These are phyloP conservation scores for Sorex fumeus DNA, from an alignment of 2,113 vertebrate species.

Conservation along the genomic window DNA sequence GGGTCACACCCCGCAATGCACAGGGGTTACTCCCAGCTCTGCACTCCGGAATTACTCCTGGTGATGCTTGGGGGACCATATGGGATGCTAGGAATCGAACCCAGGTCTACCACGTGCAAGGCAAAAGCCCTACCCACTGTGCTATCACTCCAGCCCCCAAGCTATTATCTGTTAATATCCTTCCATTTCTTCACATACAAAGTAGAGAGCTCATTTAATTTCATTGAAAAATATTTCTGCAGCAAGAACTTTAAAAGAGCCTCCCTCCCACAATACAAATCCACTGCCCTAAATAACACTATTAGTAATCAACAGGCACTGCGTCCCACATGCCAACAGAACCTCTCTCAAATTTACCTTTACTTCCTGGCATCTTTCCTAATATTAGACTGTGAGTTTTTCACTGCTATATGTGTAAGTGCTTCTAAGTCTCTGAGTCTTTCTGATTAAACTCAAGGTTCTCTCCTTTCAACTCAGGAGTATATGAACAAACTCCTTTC, in stretches of 20 bases:
- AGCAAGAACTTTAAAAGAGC: neutral
- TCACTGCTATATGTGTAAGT: neutral
- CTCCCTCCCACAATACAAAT: neutral
- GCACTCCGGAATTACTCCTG: too few relatives aligned
- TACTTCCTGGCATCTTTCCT: neutral
- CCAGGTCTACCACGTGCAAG: too few relatives aligned
- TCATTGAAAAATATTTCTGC: slow-evolving; percentile 24
- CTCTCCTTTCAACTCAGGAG: slow-evolving; percentile 24
- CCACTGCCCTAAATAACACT: neutral
- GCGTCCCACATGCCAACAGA: neutral
- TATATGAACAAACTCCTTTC: slow-evolving; percentile 3
- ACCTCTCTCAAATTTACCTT: neutral
- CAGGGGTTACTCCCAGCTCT: too few relatives aligned
- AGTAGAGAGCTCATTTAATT: neutral
- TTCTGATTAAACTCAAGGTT: neutral
- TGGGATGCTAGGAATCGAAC: too few relatives aligned
- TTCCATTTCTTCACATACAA: neutral
- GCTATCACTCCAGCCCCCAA: too few relatives aligned
- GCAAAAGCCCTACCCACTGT: too few relatives aligned
- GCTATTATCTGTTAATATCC: slow-evolving; percentile 34
- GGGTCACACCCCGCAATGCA: too few relatives aligned
- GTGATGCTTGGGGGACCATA: too few relatives aligned
- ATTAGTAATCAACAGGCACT: neutral
- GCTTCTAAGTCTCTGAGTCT: slow-evolving; percentile 1
- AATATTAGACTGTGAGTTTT: neutral